Percentiles rank a stretch among this genome's conserved stretches.
Evolutionary conservation across 2,113 vertebrate species (phyloP).

Genomic region (Craseonycteris thonglongyai): DNA sequence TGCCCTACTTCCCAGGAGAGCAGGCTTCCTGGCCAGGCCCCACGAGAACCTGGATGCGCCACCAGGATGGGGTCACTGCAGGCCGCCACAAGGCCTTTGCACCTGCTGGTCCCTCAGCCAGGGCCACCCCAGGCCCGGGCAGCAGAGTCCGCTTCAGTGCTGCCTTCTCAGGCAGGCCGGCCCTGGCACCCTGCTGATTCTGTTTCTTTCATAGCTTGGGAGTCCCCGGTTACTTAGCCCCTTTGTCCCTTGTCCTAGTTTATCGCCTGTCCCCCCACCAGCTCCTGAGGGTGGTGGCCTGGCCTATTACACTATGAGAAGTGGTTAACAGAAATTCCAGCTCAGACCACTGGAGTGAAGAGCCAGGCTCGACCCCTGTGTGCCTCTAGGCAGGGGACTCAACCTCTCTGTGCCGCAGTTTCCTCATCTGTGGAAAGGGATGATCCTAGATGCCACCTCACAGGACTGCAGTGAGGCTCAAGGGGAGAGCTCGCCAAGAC

Average conservation of each 20-base stretch:
- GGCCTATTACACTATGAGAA: neutral
- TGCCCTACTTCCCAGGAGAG: neutral
- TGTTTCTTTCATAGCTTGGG: neutral
- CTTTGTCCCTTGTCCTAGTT: neutral
- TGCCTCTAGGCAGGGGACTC: neutral
- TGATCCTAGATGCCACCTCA: neutral
- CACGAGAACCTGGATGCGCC: neutral
- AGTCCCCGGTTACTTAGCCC: neutral
- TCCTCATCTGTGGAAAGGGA: neutral
- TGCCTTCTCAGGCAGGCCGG: neutral
- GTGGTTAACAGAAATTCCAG: neutral
- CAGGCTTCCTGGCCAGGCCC: neutral
- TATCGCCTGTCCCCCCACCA: neutral
- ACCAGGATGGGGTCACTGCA: neutral
- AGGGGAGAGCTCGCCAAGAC: neutral
- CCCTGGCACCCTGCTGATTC: neutral
- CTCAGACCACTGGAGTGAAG: neutral
- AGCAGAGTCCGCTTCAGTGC: neutral
- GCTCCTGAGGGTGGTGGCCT: neutral
- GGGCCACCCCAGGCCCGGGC: neutral
- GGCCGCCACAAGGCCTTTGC: neutral
- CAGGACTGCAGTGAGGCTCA: neutral
- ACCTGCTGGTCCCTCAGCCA: neutral
- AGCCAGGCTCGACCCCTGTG: neutral
- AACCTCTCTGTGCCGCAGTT: neutral